Base-by-base conservation (phyloP, 2,888 invertebrate species). In the Proisotoma minuta region DNA sequence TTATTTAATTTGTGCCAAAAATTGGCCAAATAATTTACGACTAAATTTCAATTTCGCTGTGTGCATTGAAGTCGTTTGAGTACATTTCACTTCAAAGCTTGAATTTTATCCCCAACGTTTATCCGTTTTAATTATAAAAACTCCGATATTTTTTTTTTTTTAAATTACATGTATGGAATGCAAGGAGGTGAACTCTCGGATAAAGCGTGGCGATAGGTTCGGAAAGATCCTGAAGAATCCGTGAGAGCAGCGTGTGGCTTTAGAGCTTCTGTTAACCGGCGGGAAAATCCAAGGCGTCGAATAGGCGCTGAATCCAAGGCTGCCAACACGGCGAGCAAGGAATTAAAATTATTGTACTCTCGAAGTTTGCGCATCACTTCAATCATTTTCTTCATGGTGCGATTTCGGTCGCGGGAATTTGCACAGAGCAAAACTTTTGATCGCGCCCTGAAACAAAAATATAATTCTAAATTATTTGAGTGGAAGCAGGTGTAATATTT, bases 151-250 rank as follows among this genome's bases (percentile, higher is more conserved):
- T n/a, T n/a, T n/a, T n/a, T n/a, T n/a, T n/a, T n/a, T n/a, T n/a
- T n/a, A n/a, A n/a, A n/a, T 84, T 81, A 97, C 97, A 99, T 95
- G 79, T 99, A 99, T 2, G 99, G 99, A 81, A 99, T 96, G 79
- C 98, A 98, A 29, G 99, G 99, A 29, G 98, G 96, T 77, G 90
- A 89, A 3, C 97, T 94, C 77, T 95, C 94, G 3, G 91, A 88
- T 71, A 99, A 81, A 51, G 96, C 94, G 78, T 89, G 91, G 59
- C 99, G 83, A 78, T 99, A 99, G n/a, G 93, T 90, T 74, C 94
- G 84, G 83, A 99, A 99, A 74, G 97, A 97, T 40, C 92, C 92
- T n/a, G 94, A 92, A 71, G 94, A 94, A 81, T 99, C 98, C 74
- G 99, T 98, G 67, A 99, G 85, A 58, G 91, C 89, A 78, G 94